A percentile compares a stretch with the other conserved stretches of the same genome.
Evolutionary conservation across 1,140 invertebrate genomes (phyloP).

Genomic region (Caenorhabditis remanei): DNA sequence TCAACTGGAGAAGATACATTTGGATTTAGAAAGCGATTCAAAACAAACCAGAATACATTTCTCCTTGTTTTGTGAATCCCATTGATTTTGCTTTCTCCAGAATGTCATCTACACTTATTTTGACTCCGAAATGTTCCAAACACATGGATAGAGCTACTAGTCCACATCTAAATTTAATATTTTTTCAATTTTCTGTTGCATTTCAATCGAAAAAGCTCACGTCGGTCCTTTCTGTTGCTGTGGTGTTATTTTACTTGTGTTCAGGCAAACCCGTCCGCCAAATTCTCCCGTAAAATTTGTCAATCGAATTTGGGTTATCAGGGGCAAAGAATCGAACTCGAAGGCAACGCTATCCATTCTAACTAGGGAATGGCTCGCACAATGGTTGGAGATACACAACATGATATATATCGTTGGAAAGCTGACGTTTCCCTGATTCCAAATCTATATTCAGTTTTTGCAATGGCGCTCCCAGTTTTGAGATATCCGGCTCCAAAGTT

Average conservation of each 20-base stretch:
- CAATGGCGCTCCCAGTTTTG: too few species aligned
- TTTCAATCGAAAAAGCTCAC: neutral
- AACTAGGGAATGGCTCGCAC: too few species aligned
- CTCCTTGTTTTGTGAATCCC: conserved; percentile 23
- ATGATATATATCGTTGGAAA: too few species aligned
- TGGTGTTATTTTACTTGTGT: conserved; percentile 30
- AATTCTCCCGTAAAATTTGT: conserved; percentile 32
- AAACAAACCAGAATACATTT: conserved; percentile 38
- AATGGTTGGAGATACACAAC: too few species aligned
- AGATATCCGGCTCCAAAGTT: too few species aligned
- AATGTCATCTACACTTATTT: neutral
- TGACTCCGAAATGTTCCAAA: conserved; percentile 28
- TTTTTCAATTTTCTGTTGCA: neutral
- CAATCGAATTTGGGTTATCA: conserved; percentile 8
- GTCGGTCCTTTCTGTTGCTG: conserved; percentile 37
- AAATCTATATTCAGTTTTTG: too few species aligned
- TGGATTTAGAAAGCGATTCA: neutral
- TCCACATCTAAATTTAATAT: neutral
- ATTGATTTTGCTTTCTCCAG: conserved; percentile 2
- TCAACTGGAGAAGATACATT: neutral
- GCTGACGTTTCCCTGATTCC: too few species aligned
- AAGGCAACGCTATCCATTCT: neutral
- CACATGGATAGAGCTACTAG: conserved; percentile 23
- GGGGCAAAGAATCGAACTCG: conserved; percentile 2
- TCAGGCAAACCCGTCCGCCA: conserved; percentile 18